These are phyloP conservation scores for Montipora capitata DNA, from an alignment of 92 coral and sea anemone species.

Conservation along the genomic window DNA sequence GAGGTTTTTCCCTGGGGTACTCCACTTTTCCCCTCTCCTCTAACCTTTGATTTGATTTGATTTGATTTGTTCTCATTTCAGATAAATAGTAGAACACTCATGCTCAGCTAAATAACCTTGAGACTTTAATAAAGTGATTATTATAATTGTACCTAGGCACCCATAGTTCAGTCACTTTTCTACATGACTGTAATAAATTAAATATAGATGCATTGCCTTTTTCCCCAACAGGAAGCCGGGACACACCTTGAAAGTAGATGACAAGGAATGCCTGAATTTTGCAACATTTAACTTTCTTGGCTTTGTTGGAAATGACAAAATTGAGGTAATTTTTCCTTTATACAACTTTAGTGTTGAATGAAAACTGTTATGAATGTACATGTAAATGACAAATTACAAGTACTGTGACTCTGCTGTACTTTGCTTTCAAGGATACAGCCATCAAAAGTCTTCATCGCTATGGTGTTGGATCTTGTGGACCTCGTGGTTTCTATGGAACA, in stretches of 20 bases:
- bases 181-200: no score
- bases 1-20: no score
- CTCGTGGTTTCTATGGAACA: constrained; percentile 99
- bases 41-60: no score
- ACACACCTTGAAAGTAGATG: constrained; percentile 81
- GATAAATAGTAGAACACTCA: no score
- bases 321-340: constrained; percentile 78
- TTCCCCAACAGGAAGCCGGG: constrained; percentile 86
- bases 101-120: no score
- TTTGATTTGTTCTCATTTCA: no score
- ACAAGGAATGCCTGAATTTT: constrained; percentile 86
- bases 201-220: background rate
- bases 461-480: constrained; percentile 99
- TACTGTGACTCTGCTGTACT: background rate
- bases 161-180: background rate
- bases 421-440: constrained; percentile 82
- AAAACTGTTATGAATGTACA: background rate
- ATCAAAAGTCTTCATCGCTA: constrained; percentile 90
- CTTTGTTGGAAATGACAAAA: constrained; percentile 95
- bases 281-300: constrained; percentile 99
- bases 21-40: no score
- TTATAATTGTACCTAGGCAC: no score
- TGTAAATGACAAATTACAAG: background rate
- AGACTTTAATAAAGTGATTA: no score
- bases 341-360: background rate